phyloP scores from a whole-genome alignment of 2,888 invertebrate species.

The Dasypogon diadema region DNA sequence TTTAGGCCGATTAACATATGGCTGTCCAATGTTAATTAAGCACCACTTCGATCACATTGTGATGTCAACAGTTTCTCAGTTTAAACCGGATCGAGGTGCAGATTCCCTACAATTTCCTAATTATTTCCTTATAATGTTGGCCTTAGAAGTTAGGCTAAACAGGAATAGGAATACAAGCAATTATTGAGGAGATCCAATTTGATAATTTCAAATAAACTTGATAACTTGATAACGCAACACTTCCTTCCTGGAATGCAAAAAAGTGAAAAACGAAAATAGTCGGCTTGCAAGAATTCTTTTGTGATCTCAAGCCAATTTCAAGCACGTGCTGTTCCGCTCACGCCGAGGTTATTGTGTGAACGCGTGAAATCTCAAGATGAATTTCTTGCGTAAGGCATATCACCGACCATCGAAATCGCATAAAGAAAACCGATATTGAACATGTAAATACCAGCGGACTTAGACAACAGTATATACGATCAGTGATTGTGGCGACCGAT shows the following conservation, averaged over 20 bases:
- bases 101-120: not conserved
- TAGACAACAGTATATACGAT: not conserved
- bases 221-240: too few species aligned
- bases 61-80: not conserved
- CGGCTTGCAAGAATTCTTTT: too few species aligned
- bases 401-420: constrained; percentile 2
- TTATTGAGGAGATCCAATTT: too few species aligned
- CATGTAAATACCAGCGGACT: constrained; percentile 6
- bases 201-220: too few species aligned
- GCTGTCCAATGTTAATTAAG: not conserved
- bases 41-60: not conserved
- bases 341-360: not conserved
- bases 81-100: not conserved
- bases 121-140: not conserved
- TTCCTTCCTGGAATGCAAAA: too few species aligned
- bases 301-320: not conserved
- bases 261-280: too few species aligned
- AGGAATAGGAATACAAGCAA: too few species aligned
- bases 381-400: constrained; percentile 19
- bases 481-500: constrained; percentile 37
- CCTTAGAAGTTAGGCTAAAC: not conserved
- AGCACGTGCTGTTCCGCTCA: not conserved
- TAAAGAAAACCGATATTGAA: constrained; percentile 29
- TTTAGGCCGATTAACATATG: not conserved
- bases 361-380: constrained; percentile 4